Evolutionary conservation across 2,113 vertebrate genomes (phyloP).

Genomic region (Psittacula cyanocephala): DNA sequence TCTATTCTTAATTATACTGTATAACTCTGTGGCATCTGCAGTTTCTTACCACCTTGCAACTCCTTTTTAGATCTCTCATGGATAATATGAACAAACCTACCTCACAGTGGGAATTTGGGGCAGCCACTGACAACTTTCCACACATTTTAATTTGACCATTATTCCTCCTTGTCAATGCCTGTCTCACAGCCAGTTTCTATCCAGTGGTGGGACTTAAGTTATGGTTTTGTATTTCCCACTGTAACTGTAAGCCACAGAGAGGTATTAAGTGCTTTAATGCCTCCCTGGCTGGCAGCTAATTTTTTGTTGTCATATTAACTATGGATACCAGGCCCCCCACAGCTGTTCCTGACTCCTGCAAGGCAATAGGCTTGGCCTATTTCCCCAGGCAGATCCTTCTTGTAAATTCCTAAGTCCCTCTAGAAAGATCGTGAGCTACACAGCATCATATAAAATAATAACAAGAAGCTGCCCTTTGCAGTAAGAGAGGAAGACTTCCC

Average conservation of each 20-base stretch:
- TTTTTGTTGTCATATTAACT: not conserved
- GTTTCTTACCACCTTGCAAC: not conserved
- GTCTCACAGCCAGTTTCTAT: not conserved
- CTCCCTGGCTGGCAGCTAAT: not conserved
- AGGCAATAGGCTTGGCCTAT: not conserved
- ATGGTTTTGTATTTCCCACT: not conserved
- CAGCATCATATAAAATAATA: not conserved
- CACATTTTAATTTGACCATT: not conserved
- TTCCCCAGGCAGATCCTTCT: not conserved
- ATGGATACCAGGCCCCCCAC: not conserved
- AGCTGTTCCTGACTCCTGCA: not conserved
- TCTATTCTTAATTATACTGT: not conserved
- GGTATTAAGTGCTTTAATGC: not conserved
- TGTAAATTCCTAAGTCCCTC: not conserved
- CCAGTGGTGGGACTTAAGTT: not conserved
- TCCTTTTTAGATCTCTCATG: not conserved
- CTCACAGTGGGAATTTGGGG: not conserved
- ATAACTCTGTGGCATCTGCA: not conserved
- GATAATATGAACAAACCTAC: not conserved
- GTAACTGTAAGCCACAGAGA: not conserved
- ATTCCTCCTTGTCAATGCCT: not conserved
- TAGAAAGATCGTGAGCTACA: not conserved
- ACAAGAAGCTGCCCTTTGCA: not conserved
- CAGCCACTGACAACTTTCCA: not conserved
- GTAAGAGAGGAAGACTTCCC: not conserved